Conservation (phyloP, 2,888 invertebrate species). For the Mantis religiosa region DNA sequence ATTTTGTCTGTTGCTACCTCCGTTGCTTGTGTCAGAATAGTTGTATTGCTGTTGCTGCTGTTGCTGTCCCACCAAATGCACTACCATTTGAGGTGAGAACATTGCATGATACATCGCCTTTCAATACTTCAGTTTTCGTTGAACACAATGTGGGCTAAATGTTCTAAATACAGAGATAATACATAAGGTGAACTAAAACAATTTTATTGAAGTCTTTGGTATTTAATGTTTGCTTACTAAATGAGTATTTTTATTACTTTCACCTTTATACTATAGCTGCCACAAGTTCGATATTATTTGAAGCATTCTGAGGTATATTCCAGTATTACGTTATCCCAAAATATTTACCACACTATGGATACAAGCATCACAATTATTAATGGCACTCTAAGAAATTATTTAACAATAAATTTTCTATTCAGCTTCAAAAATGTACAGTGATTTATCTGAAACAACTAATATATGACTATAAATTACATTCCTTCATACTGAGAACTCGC, state of each 20-base stretch:
- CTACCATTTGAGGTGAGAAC: constrained; percentile 26
- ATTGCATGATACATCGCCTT: constrained; percentile 30
- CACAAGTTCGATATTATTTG: not conserved
- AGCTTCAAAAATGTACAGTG: not conserved
- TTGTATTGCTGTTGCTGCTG: constrained; percentile 20
- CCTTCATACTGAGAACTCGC: not conserved
- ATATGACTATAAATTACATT: not conserved
- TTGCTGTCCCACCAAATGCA: constrained; percentile 25
- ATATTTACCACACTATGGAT: not conserved
- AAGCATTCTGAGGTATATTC: not conserved
- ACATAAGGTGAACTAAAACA: not conserved
- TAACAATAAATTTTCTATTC: not conserved
- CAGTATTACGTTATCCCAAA: not conserved
- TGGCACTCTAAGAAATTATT: not conserved
- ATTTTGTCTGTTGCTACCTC: not conserved
- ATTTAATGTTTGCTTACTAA: not conserved
- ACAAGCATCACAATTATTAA: not conserved
- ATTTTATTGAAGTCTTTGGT: not conserved
- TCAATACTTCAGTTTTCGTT: constrained; percentile 1
- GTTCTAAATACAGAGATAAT: not conserved
- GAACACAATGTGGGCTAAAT: constrained; percentile 13
- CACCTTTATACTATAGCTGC: not conserved
- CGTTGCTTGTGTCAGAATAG: not conserved
- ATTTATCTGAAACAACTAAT: not conserved
- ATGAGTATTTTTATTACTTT: not conserved